Evolutionary conservation across 2,797 vertebrate genomes (phyloP), one percentile per base, ranked within the genome.

Genomic region (Intellagama lesueurii): DNA sequence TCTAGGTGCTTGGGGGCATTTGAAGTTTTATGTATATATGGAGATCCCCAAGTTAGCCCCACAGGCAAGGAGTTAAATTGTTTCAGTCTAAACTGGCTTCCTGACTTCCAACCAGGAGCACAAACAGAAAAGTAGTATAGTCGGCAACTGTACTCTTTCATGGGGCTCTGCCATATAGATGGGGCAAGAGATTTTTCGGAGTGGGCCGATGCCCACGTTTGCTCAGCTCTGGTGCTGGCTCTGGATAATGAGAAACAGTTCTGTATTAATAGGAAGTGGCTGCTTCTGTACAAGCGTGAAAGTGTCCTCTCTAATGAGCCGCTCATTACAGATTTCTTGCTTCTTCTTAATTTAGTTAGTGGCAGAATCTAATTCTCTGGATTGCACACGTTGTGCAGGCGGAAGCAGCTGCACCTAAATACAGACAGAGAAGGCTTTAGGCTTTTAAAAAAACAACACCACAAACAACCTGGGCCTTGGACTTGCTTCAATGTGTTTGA

Each of bases 401-500:
- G 26, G 16, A 32, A 5, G 40, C 83, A 30, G 9, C 19, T 30
- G 52, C 70, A 40, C 32, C n/a, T 56, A 84, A 26, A 73, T 5
- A 79, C 68, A 60, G 7, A 77, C 26, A 14, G 60, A 77, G 70
- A 8, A 30, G 30, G 2, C 28, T 22, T 49, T 30, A 24, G 22
- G 12, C 11, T 79, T 9, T 14, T 28, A 49, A 2, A 49, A 5
- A 81, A 11, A 68, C 17, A 66, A 75, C 14, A 64, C 4, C 19
- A 64, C 52, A 56, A 56, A 56, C 7, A 14, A 64, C 60, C 19
- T 64, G 60, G 17, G 19, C 19, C 5, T 28, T 56, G 32, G 35
- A 26, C 5, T 44, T 35, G 44, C 72, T 70, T 19, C 19, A 12
- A 89, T 3, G 26, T 81, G 85, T 87, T 92, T 85, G 56, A 32